phyloP scores from a whole-genome alignment of 2,113 vertebrate genomes.

The Ciconia boyciana region DNA sequence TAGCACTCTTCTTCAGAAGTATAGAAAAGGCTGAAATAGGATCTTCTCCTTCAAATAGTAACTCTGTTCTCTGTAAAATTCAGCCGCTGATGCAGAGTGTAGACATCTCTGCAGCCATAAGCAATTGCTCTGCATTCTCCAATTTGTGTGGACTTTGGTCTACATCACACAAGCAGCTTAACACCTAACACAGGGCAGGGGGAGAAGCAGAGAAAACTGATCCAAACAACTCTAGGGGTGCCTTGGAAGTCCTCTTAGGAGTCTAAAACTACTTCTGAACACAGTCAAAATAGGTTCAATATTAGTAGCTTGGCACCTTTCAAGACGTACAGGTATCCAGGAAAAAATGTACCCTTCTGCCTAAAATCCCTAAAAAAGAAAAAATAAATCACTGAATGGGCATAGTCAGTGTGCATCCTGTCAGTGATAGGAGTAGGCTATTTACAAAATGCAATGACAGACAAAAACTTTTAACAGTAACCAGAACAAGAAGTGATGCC shows the following conservation, averaged over 20 bases:
- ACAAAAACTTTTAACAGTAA: background rate
- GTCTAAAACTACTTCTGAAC: background rate
- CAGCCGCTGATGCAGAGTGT: background rate
- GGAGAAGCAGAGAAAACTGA: background rate
- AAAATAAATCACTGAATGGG: background rate
- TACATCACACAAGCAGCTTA: background rate
- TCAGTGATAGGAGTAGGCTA: background rate
- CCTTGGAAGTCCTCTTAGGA: background rate
- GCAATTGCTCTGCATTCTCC: background rate
- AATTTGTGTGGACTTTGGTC: rapidly evolving
- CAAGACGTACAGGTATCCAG: background rate
- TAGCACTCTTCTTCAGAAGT: constrained; percentile 17
- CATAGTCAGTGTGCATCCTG: background rate
- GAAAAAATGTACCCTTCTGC: background rate
- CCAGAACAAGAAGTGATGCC: background rate
- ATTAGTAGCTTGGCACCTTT: background rate
- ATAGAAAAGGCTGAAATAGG: constrained; percentile 33
- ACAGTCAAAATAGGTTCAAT: background rate
- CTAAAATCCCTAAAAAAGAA: background rate
- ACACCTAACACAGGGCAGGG: background rate
- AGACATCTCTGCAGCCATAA: background rate
- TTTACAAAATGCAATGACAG: background rate
- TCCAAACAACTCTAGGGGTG: background rate
- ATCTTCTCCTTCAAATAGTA: constrained; percentile 56
- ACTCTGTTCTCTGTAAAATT: constrained; percentile 27